A percentile compares a stretch with the other conserved stretches of the same genome.
phyloP scores from a whole-genome alignment of 1,140 invertebrate species.

The Doryteuthis pealeii region DNA sequence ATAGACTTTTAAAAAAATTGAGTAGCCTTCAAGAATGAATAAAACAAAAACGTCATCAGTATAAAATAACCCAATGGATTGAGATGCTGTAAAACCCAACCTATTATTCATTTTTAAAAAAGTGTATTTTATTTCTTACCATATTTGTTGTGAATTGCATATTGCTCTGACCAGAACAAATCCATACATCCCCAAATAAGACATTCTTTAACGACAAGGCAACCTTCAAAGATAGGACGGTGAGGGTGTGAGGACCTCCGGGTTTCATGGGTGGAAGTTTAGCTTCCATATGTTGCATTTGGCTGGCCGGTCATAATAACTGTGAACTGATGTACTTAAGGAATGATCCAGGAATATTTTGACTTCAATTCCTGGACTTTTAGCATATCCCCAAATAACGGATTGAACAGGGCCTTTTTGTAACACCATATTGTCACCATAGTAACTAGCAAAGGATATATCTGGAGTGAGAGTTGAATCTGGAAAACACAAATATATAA shows the following conservation, averaged over 20 bases:
- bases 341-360: constrained; percentile 2
- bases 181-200: constrained; percentile 56
- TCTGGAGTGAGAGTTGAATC: neutral
- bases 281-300: constrained; percentile 24
- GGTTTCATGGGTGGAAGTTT: constrained; percentile 22
- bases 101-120: no score
- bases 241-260: constrained; percentile 29
- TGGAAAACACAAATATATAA: neutral
- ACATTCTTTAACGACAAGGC: constrained; percentile 40
- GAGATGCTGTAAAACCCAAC: no score
- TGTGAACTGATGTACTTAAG: neutral
- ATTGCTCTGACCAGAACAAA: constrained; percentile 56
- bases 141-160: constrained; percentile 47
- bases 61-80: no score
- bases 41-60: no score
- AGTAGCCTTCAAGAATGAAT: no score
- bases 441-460: constrained; percentile 34
- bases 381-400: constrained; percentile 43
- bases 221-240: constrained; percentile 24
- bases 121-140: constrained; percentile 25
- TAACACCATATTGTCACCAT: constrained; percentile 48
- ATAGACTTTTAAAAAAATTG: no score
- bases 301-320: neutral
- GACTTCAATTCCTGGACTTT: neutral
- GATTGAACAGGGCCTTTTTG: constrained; percentile 40